phyloP scores from a whole-genome alignment of 1,140 invertebrate species.

The Prorops nasuta region DNA sequence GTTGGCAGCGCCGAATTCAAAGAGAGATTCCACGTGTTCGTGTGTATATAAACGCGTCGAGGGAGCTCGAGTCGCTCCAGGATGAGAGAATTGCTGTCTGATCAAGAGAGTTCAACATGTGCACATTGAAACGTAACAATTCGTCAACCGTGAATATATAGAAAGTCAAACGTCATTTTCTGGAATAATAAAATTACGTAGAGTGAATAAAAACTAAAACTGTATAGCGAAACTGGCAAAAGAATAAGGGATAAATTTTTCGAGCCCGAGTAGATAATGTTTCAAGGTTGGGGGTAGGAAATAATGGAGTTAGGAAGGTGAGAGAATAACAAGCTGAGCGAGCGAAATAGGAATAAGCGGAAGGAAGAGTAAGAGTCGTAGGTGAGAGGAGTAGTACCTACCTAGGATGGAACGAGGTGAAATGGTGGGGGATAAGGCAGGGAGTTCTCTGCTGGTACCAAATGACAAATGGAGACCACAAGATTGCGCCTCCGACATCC shows the following conservation, averaged over 20 bases:
- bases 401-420: constrained; percentile 21
- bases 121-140: no score
- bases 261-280: no score
- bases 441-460: constrained; percentile 12
- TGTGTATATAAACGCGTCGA: constrained; percentile 8
- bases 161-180: background rate
- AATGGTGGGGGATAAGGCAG: background rate
- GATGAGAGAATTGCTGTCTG: no score
- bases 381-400: no score
- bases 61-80: background rate
- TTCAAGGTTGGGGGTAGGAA: no score
- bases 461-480: constrained; percentile 54
- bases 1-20: constrained; percentile 7
- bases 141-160: no score
- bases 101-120: no score
- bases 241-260: no score
- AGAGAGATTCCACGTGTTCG: constrained; percentile 11
- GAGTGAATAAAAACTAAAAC: no score
- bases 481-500: constrained; percentile 51
- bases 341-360: constrained; percentile 12
- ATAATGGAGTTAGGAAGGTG: no score
- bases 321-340: constrained; percentile 2
- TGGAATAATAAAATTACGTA: no score
- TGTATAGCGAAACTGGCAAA: no score
- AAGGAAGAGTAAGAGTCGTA: constrained; percentile 1